Conservation (phyloP, 2,797 vertebrate species). For the Rhincodon typus region DNA sequence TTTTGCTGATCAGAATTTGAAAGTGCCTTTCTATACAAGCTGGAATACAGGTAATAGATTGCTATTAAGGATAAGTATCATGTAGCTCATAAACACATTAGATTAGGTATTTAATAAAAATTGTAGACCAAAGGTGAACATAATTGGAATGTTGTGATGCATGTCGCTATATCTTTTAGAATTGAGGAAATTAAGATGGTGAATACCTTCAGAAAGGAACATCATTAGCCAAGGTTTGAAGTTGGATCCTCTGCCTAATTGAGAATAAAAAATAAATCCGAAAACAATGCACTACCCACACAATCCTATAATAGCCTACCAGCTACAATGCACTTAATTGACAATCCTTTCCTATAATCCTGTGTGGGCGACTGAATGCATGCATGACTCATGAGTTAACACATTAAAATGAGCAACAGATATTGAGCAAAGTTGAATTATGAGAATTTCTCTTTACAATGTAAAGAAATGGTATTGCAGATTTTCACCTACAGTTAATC, state of each 20-base stretch:
- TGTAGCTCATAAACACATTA: background rate
- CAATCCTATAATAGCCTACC: background rate
- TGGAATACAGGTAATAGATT: background rate
- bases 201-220: background rate
- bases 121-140: background rate
- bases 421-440: no score
- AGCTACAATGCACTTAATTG: background rate
- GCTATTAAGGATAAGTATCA: background rate
- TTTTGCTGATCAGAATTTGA: constrained; percentile 3
- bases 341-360: background rate
- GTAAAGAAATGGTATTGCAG: background rate
- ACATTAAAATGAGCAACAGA: background rate
- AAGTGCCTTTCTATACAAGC: background rate
- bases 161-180: background rate
- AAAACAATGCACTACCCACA: background rate
- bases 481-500: background rate
- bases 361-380: background rate
- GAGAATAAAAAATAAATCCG: background rate
- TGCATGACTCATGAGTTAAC: constrained; percentile 14
- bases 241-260: background rate
- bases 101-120: background rate
- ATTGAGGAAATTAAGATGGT: background rate
- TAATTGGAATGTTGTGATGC: background rate
- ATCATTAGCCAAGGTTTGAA: background rate
- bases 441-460: no score